Evolutionary conservation across 35 echinoderm and acorn worm genomes (phyloP).

Genomic region (Amphiura filiformis): DNA sequence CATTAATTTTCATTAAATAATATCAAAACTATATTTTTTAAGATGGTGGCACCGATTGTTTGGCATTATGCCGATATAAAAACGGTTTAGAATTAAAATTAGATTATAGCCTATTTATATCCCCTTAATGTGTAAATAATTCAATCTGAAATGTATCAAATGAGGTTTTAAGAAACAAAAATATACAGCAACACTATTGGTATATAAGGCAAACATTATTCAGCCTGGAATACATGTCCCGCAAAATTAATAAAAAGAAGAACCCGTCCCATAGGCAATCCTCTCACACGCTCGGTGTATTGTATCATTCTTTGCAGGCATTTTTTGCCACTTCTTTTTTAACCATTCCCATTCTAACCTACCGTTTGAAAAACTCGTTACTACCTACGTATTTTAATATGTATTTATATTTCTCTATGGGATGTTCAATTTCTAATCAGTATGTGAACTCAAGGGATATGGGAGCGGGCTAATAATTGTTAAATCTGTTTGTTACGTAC

Average conservation of each 20-base stretch:
- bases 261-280: neutral
- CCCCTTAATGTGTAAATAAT: too few relatives aligned
- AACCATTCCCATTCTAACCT: neutral
- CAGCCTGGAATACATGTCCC: neutral
- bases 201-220: neutral
- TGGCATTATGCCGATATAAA: neutral
- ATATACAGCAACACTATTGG: too few relatives aligned
- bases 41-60: neutral
- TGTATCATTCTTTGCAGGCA: neutral
- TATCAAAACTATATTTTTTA: neutral
- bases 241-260: neutral
- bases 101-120: too few relatives aligned
- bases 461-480: neutral
- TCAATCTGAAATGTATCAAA: too few relatives aligned
- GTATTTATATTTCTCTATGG: neutral
- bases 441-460: neutral
- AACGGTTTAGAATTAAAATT: too few relatives aligned
- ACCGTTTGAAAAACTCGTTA: neutral
- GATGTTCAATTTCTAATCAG: neutral
- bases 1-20: too few relatives aligned
- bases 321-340: neutral
- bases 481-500: neutral
- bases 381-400: neutral
- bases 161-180: neutral
- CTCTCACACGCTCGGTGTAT: neutral